Conservation (phyloP, 2,888 invertebrate genomes). For the Ochropleura leucogaster region DNA sequence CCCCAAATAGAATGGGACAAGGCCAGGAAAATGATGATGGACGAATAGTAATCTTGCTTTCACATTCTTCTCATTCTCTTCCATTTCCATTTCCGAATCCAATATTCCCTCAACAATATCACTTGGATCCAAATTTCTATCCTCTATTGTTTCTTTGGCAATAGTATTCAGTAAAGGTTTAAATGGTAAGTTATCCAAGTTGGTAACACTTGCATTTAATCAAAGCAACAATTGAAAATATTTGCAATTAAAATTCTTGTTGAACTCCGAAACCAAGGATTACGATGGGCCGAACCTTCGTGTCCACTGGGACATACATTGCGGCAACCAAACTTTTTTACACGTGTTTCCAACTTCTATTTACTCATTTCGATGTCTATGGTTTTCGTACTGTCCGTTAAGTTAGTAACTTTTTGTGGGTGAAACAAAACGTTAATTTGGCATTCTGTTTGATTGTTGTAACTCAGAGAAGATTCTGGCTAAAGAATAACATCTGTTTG, state of each 20-base stretch:
- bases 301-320: constrained; percentile 23
- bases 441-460: background rate
- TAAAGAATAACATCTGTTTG: too few relatives aligned
- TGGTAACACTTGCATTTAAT: constrained; percentile 73
- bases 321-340: constrained; percentile 28
- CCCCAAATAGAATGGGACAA: too few relatives aligned
- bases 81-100: constrained; percentile 83
- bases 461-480: background rate
- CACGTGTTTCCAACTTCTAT: constrained; percentile 30
- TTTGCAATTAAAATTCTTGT: constrained; percentile 7
- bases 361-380: constrained; percentile 18
- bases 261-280: background rate
- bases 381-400: constrained; percentile 3
- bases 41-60: constrained; percentile 29
- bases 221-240: background rate
- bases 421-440: background rate
- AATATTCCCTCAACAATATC: constrained; percentile 85
- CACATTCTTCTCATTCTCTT: constrained; percentile 74
- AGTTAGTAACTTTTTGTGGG: constrained; percentile 1
- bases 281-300: background rate
- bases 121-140: constrained; percentile 81
- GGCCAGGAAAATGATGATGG: too few relatives aligned
- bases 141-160: constrained; percentile 83
- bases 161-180: constrained; percentile 83
- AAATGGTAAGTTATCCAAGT: constrained; percentile 82